Conservation (phyloP, 2,113 vertebrate genomes). For the Anhinga rufa region DNA sequence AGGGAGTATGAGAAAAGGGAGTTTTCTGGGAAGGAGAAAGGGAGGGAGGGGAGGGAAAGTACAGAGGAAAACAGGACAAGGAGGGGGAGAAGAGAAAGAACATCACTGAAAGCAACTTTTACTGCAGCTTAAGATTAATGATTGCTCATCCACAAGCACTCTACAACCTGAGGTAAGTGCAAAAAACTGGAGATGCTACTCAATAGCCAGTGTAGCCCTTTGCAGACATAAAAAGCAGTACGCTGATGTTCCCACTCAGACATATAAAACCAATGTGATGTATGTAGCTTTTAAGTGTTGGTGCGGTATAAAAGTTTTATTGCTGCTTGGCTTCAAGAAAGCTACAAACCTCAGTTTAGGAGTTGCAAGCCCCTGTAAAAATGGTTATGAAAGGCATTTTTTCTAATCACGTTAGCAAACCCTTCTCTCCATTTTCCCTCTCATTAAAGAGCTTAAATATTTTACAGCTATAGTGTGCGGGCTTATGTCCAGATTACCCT, state of each 20-base stretch:
- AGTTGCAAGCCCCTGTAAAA: conserved; percentile 5
- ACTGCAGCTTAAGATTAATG: conserved; percentile 41
- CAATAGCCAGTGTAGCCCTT: conserved; percentile 41
- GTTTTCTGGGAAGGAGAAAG: background rate
- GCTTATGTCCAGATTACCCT: conserved; percentile 32
- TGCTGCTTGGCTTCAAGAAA: conserved; percentile 25
- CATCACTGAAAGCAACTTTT: conserved; percentile 4
- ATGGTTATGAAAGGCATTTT: conserved; percentile 50
- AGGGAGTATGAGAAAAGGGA: background rate
- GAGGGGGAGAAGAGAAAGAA: background rate
- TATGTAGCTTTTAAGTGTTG: conserved; percentile 61
- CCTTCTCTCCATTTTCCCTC: conserved; percentile 5
- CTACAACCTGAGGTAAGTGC: conserved; percentile 6
- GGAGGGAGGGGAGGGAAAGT: background rate
- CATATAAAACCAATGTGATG: conserved; percentile 43
- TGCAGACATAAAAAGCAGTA: conserved; percentile 38
- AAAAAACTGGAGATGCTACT: conserved; percentile 47
- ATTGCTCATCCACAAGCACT: background rate
- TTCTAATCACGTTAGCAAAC: conserved; percentile 48
- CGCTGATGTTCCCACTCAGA: conserved; percentile 46
- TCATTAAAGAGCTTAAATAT: conserved; percentile 44
- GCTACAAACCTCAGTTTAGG: conserved; percentile 35
- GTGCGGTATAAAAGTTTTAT: conserved; percentile 50
- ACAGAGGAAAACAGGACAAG: background rate
- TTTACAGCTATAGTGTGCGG: background rate